Conservation (phyloP, 2,113 vertebrate species). For the Aix galericulata region DNA sequence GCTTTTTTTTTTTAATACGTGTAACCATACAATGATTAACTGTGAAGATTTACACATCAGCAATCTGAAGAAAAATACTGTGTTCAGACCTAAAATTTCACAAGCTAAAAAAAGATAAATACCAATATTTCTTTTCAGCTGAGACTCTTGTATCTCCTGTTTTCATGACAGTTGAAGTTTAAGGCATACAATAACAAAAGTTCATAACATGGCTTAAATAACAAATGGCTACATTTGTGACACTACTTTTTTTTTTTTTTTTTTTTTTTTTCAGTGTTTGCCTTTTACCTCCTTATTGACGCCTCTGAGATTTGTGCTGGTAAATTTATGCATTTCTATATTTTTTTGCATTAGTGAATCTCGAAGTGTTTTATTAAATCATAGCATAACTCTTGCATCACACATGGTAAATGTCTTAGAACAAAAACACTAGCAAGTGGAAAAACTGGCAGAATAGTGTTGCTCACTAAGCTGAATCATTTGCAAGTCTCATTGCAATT, state of each 20-base stretch:
- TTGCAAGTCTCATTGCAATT: background rate
- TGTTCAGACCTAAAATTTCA: constrained; percentile 14
- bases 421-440: background rate
- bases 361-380: background rate
- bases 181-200: background rate
- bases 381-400: background rate
- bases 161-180: background rate
- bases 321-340: background rate
- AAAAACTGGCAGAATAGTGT: background rate
- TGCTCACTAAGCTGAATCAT: background rate
- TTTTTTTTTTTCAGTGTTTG: background rate
- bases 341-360: background rate
- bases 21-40: background rate
- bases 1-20: background rate
- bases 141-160: background rate
- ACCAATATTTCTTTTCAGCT: background rate
- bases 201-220: background rate
- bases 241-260: background rate
- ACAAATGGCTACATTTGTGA: background rate
- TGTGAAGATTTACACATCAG: background rate
- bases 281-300: background rate
- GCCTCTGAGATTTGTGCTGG: background rate
- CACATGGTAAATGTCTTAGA: background rate
- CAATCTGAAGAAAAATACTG: background rate
- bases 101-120: background rate